Evolutionary conservation across 2,113 vertebrate species (phyloP).

Genomic region (Nymphicus hollandicus): DNA sequence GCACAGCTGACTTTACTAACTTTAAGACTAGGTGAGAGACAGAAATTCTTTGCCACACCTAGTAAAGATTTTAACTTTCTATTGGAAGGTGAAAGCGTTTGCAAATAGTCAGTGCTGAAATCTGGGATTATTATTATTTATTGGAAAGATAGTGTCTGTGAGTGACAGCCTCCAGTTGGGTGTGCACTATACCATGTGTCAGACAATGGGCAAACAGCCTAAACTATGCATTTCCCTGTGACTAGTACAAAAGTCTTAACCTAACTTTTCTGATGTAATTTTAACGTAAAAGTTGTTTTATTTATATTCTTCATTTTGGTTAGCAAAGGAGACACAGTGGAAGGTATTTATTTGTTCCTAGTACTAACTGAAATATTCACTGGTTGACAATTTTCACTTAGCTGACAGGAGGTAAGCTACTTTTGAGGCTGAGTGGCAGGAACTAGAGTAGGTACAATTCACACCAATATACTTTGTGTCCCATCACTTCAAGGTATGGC

Average conservation of each 20-base stretch:
- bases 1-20: neutral
- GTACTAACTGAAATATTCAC: neutral
- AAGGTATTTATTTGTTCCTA: neutral
- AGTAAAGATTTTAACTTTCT: neutral
- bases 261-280: neutral
- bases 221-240: neutral
- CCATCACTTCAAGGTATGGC: neutral
- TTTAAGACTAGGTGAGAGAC: neutral
- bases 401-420: neutral
- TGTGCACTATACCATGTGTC: neutral
- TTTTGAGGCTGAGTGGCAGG: neutral
- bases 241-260: neutral
- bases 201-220: neutral
- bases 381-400: neutral
- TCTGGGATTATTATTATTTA: neutral
- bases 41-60: neutral
- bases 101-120: neutral
- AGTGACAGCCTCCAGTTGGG: neutral
- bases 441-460: neutral
- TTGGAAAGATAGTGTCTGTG: neutral
- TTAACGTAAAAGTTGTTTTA: neutral
- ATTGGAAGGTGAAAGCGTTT: neutral
- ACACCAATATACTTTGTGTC: neutral
- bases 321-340: neutral
- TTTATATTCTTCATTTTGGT: neutral